Evolutionary conservation across 2,888 invertebrate species (phyloP), one percentile per base, ranked within the genome.

Genomic region (Pachydiplax longipennis): DNA sequence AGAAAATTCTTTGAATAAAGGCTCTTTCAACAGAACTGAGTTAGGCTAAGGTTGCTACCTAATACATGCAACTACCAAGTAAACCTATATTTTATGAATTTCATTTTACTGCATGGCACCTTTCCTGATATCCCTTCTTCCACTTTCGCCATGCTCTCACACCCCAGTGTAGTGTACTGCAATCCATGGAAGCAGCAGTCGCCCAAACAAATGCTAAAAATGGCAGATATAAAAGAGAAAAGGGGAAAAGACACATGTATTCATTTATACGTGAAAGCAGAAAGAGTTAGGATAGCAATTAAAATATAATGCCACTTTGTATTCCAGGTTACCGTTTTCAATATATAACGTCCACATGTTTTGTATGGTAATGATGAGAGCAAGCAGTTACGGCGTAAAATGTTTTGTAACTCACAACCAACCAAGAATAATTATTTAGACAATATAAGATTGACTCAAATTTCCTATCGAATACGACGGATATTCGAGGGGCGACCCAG

Each of bases 221-320:
- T 87, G 87, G 87, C 87, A 87, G 87, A 87, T 87, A 87, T 87
- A 87, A 87, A 87, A 87, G 87, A 87, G 87, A 87, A 87, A 87
- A 87, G 22, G 87, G 87, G 87, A 87, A 87, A 87, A 87, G 87
- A 87, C 87, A 87, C 87, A 87, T 87, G 87, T 87, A 87, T 87
- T 87, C 87, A 87, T 87, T 65, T 87, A 87, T 61, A 61, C 61
- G 40, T 61, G 87, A 87, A 87, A 87, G 58, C 87, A 65, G 87
- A 87, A 53, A 83, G 83, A 83, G 61, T 61, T 61, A 61, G 87
- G 87, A 65, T 87, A 87, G 87, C 87, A 87, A 58, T 87, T 87
- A 61, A 87, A 40, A 37, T 61, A 31, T 87, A 87, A 87, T 65
- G 61, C 58, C 87, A 87, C 87, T 40, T 83, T 35, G 58, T 12